A percentile compares a stretch with the other conserved stretches of the same genome.
phyloP scores from a whole-genome alignment of 2,797 vertebrate species.

The Pseudomugil tenellus region DNA sequence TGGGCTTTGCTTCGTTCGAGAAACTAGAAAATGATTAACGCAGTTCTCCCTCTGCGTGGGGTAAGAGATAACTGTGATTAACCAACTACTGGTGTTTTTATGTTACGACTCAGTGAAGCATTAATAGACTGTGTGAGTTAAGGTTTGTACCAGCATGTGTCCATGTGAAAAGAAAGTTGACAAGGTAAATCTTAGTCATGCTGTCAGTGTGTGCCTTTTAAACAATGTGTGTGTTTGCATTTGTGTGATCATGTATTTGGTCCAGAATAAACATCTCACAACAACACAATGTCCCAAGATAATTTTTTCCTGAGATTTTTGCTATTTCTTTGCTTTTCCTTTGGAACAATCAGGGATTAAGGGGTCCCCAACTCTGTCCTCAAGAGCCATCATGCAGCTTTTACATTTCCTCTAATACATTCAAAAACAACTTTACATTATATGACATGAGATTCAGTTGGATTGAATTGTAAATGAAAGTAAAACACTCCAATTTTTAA shows the following conservation, averaged over 20 bases:
- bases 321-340: background rate
- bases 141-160: background rate
- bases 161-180: background rate
- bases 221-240: too few species aligned
- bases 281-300: background rate
- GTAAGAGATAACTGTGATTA: slow-evolving; percentile 45
- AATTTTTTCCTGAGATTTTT: background rate
- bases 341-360: background rate
- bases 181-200: background rate
- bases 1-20: slow-evolving; percentile 36
- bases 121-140: slow-evolving; percentile 17
- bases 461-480: too few species aligned
- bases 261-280: slow-evolving; percentile 8
- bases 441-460: background rate
- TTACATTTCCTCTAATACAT: background rate
- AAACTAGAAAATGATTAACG: slow-evolving; percentile 75
- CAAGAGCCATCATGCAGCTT: too few species aligned
- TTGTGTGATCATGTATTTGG: too few species aligned
- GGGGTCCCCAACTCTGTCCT: too few species aligned
- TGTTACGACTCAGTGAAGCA: slow-evolving; percentile 31
- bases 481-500: background rate
- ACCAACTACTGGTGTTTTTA: slow-evolving; percentile 13
- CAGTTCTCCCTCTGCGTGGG: slow-evolving; percentile 57
- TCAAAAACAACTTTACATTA: background rate
- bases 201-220: too few species aligned